Evolutionary conservation across 2,888 invertebrate species (phyloP).

Genomic region (Erebia aethiops): DNA sequence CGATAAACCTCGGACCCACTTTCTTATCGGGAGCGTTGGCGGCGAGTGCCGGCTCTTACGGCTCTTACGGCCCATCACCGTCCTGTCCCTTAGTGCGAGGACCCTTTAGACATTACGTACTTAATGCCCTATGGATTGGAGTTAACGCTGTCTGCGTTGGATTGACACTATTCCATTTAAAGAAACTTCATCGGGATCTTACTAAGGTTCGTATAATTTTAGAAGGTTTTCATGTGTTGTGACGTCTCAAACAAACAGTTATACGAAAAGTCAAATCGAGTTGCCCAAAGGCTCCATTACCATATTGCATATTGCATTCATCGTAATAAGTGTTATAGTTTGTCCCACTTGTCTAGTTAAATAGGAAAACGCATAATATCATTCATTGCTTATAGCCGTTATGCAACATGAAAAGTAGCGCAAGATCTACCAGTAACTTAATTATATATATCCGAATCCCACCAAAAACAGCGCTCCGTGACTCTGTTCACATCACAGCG

Average conservation of each 20-base stretch:
- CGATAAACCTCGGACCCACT: constrained; percentile 94
- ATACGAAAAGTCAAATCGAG: constrained; percentile 36
- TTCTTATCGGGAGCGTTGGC: constrained; percentile 92
- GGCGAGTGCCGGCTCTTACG: constrained; percentile 88
- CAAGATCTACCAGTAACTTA: constrained; percentile 48
- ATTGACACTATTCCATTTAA: constrained; percentile 91
- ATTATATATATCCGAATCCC: constrained; percentile 39
- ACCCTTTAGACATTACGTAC: constrained; percentile 93
- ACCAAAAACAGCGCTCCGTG: constrained; percentile 45
- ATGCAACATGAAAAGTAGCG: constrained; percentile 58
- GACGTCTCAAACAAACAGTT: background rate
- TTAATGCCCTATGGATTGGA: constrained; percentile 95
- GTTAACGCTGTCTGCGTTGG: constrained; percentile 93
- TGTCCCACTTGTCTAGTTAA: constrained; percentile 58
- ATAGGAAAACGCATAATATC: constrained; percentile 49
- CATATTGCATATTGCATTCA: constrained; percentile 33
- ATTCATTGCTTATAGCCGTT: constrained; percentile 57
- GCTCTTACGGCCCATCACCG: constrained; percentile 87
- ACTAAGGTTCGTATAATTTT: constrained; percentile 82
- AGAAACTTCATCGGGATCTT: constrained; percentile 90
- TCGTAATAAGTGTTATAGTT: constrained; percentile 35
- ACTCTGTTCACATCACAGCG: background rate
- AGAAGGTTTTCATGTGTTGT: background rate
- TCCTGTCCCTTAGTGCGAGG: constrained; percentile 94
- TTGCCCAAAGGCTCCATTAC: background rate